A percentile compares a stretch with the other conserved stretches of the same genome.
These are phyloP conservation scores for Iphiclides podalirius DNA, from an alignment of 2,888 invertebrate genomes.

Conservation along the genomic window DNA sequence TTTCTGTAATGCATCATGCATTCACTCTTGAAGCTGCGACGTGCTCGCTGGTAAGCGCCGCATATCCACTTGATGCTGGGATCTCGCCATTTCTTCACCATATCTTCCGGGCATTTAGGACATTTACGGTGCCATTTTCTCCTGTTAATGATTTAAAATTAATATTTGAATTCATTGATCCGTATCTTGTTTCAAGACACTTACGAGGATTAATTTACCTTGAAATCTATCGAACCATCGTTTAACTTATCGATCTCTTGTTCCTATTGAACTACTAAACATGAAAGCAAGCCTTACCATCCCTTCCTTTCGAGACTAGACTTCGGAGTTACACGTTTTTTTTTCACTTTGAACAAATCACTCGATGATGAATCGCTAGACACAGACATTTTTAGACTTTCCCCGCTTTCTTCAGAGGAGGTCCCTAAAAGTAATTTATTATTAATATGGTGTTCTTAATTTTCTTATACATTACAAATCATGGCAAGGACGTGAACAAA, in stretches of 20 bases:
- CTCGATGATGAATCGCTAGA: background rate
- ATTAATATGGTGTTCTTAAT: no score
- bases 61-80: constrained; percentile 63
- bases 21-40: constrained; percentile 59
- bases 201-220: background rate
- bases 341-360: constrained; percentile 5
- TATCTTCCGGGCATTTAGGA: constrained; percentile 49
- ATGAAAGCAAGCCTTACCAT: no score
- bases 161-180: background rate
- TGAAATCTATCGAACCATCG: no score
- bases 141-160: constrained; percentile 37
- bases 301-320: constrained; percentile 48
- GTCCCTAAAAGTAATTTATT: no score
- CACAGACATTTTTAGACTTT: constrained; percentile 6
- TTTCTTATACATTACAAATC: no score
- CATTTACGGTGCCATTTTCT: constrained; percentile 67
- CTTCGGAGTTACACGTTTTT: constrained; percentile 29
- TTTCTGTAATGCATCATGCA: constrained; percentile 71
- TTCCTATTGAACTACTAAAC: no score
- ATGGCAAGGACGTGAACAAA: no score
- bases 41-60: constrained; percentile 62
- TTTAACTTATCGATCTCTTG: no score
- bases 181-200: background rate
- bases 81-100: constrained; percentile 54
- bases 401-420: no score